Evolutionary conservation across 2,113 vertebrate species (phyloP), one percentile per base, ranked within the genome.

Genomic region (Suncus etruscus): DNA sequence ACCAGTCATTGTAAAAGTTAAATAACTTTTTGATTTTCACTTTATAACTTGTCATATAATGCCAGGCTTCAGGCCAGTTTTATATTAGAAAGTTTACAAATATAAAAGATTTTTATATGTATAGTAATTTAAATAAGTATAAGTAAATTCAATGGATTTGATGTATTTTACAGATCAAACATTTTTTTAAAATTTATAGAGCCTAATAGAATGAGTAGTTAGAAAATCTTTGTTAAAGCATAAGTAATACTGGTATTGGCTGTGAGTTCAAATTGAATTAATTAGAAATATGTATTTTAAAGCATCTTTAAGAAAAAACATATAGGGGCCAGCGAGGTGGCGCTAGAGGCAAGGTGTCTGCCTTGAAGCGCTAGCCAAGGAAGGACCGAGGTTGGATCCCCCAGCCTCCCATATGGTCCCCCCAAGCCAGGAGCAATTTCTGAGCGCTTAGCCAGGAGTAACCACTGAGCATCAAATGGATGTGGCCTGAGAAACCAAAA

Each of bases 61-160:
- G 54, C 24, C 2, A 66, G 29, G 45, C 11, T 9, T 78, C 65
- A 0, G 8, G 10, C 45, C 14, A 66, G 25, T 51, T 84, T 84
- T 84, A 66, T 66, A 84, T 66, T n/a, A 61, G 61, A 81, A 86
- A 90, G 87, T 61, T 69, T 76, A 68, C 74, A 69, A 69, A 25
- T 90, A 0, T 14, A 8, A 89, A 48, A 12, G 39, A 25, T n/a
- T 68, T 58, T 86, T 86, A 39, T 5, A n/a, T 25, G 9, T 24
- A 50, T 18, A 50, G 51, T 45, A 66, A 76, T 50, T 29, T 61
- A 51, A 70, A 76, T 50, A 77, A 22, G 11, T 58, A 16, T 90
- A 27, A 66, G 50, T 76, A 48, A 22, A 81, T 63, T 5, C 25
- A n/a, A 50, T 76, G 31, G n/a, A 47, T 75, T 68, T 31, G 39